phyloP scores from a whole-genome alignment of 1,140 invertebrate species.

The Anoplolepis gracilipes region DNA sequence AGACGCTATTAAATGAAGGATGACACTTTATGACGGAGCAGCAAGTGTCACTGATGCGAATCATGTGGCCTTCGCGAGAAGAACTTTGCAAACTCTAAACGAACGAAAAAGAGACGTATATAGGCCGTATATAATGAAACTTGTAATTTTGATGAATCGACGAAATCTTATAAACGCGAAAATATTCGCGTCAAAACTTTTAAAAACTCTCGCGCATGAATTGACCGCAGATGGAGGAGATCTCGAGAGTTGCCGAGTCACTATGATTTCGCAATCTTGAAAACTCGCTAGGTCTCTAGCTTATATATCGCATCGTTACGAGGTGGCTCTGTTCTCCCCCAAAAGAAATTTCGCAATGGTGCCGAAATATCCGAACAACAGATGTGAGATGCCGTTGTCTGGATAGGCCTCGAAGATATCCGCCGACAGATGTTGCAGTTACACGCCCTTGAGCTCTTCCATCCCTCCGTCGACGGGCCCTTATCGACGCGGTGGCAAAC shows the following conservation, averaged over 20 bases:
- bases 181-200: slow-evolving; percentile 6
- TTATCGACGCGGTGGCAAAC: slow-evolving; percentile 73
- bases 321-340: slow-evolving; percentile 9
- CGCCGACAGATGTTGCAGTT: slow-evolving; percentile 76
- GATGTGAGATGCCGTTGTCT: slow-evolving; percentile 59
- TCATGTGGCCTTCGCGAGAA: neutral
- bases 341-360: slow-evolving; percentile 53
- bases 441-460: slow-evolving; percentile 59
- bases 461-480: slow-evolving; percentile 52
- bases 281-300: slow-evolving; percentile 19
- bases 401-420: slow-evolving; percentile 67
- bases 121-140: neutral
- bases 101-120: neutral
- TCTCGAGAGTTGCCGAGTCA: slow-evolving; percentile 47
- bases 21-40: slow-evolving; percentile 20
- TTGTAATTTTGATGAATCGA: too few relatives aligned
- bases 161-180: too few relatives aligned
- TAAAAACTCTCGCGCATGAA: slow-evolving; percentile 20
- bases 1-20: slow-evolving; percentile 54
- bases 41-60: neutral
- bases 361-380: slow-evolving; percentile 64
- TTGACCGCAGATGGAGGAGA: neutral
- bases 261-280: slow-evolving; percentile 53
- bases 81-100: neutral
- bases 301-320: slow-evolving; percentile 19